These are phyloP conservation scores for Zenarchopterus dispar DNA, from an alignment of 2,797 vertebrate genomes.

Conservation along the genomic window DNA sequence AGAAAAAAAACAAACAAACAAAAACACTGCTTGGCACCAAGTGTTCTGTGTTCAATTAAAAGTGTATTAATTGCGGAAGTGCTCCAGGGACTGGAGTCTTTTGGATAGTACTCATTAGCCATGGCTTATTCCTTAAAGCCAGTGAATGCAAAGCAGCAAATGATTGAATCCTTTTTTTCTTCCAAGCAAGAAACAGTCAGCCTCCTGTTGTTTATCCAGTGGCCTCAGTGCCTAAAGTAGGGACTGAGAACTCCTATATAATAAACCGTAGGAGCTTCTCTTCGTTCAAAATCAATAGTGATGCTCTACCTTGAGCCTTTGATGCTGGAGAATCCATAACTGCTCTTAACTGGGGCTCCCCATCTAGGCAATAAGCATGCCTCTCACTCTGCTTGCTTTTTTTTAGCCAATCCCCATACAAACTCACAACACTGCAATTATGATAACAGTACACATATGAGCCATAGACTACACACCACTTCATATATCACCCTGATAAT, in stretches of 20 bases:
- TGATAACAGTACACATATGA: constrained; percentile 33
- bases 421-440: constrained; percentile 36
- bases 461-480: constrained; percentile 22
- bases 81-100: constrained; percentile 43
- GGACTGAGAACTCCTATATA: constrained; percentile 65
- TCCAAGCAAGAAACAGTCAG: constrained; percentile 61
- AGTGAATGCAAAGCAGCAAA: constrained; percentile 57
- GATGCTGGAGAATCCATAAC: constrained; percentile 73
- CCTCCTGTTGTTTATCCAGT: constrained; percentile 60
- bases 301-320: constrained; percentile 76
- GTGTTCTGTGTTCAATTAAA: constrained; percentile 62
- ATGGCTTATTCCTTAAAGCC: constrained; percentile 48
- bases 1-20: too few relatives aligned
- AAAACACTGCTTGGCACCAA: neutral
- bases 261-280: constrained; percentile 69
- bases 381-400: constrained; percentile 58
- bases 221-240: constrained; percentile 43
- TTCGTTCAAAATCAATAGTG: constrained; percentile 75
- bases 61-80: constrained; percentile 67
- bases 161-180: constrained; percentile 55
- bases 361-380: constrained; percentile 65
- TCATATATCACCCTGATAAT: constrained; percentile 60
- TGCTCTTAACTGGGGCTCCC: constrained; percentile 58
- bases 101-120: constrained; percentile 64
- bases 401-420: constrained; percentile 37